phyloP scores from a whole-genome alignment of 2,113 vertebrate species.

The Epinephelus moara region DNA sequence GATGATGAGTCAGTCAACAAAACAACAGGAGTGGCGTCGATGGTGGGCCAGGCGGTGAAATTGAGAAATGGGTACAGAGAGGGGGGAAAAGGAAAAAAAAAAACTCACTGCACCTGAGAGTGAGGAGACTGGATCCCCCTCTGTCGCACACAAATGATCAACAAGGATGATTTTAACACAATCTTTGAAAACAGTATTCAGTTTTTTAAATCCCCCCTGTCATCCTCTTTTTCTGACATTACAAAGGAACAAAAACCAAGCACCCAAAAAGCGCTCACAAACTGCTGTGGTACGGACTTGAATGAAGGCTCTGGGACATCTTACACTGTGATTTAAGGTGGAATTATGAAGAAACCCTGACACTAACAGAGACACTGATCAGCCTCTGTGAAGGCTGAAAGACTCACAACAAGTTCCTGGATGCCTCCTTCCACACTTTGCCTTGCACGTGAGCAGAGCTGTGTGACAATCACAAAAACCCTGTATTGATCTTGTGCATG shows the following conservation, averaged over 20 bases:
- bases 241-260: conserved; percentile 74
- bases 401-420: conserved; percentile 29
- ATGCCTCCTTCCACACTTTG: conserved; percentile 5
- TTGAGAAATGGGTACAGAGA: conserved; percentile 51
- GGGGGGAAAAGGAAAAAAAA: background rate
- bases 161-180: conserved; percentile 70
- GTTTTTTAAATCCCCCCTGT: conserved; percentile 38
- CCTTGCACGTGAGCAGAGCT: conserved; percentile 53
- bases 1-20: conserved; percentile 82
- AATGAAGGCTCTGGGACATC: conserved; percentile 36
- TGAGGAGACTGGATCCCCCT: conserved; percentile 56
- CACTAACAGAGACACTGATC: conserved; percentile 17
- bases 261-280: conserved; percentile 26
- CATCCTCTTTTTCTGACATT: conserved; percentile 53
- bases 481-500: conserved; percentile 59
- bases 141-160: conserved; percentile 70
- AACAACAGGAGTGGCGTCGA: conserved; percentile 54
- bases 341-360: conserved; percentile 44
- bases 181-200: conserved; percentile 79
- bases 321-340: conserved; percentile 64
- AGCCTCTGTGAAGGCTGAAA: conserved; percentile 36
- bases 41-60: conserved; percentile 44
- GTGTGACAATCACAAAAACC: conserved; percentile 81
- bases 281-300: conserved; percentile 21
- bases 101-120: conserved; percentile 38